Evolutionary conservation across 2,888 invertebrate genomes (phyloP), one percentile per base, ranked within the genome.

Genomic region (Sesamia inferens): DNA sequence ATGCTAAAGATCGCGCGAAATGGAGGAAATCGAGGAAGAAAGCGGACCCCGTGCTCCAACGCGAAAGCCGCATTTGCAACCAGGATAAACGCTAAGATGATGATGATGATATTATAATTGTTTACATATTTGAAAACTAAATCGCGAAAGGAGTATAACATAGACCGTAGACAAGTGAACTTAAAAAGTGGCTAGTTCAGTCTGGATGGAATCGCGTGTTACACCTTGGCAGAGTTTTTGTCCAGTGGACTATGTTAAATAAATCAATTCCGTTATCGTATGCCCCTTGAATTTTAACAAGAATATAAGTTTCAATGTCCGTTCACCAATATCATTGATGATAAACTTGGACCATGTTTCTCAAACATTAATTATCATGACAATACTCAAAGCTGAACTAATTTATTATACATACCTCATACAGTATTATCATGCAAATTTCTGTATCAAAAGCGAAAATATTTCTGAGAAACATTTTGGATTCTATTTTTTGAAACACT

Each of bases 271-370:
- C 31, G 31, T 31, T 31, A 31, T 31, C 31, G 3, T 31, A 31
- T 31, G 31, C 31, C 1, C 31, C 31, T 31, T 31, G 31, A 31
- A 31, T n/a, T n/a, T n/a, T n/a, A 31, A 31, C 31, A 31, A 31
- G 31, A 31, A 31, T 31, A 42, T 13, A 48, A 55, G 0, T 42
- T 42, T 0, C 0, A 16, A 61, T 13, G 31, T 11, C 0, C 24
- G 57, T 71, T 51, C 19, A 78, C 74, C 59, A 74, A 71, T 54
- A 66, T 54, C 16, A 58, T 58, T 70, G 55, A 63, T 59, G 54
- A 22, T 69, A 62, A 79, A 83, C n/a, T 58, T 55, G n/a, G 19
- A 57, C 10, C 22, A 73, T 71, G 71, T 63, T 61, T 51, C 47
- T 61, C 19, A 22, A 48, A 48, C 48, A 66, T 55, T 16, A 70